Conservation (phyloP, 2,888 invertebrate species). For the Charanyca ferruginea region DNA sequence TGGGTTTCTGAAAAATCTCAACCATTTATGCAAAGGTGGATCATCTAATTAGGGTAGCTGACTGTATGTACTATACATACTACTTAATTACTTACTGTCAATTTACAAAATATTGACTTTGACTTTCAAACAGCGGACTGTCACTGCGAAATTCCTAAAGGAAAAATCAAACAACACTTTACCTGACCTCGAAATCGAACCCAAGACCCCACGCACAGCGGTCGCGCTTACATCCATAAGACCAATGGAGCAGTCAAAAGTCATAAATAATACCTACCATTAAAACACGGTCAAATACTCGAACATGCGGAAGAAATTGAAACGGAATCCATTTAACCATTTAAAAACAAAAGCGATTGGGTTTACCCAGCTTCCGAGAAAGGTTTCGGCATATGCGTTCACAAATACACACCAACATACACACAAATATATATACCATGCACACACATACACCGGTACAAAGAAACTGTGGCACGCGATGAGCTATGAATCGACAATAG, state of each 20-base stretch:
- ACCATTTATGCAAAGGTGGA: too few species aligned
- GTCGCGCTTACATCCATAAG: not conserved
- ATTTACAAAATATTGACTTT: too few species aligned
- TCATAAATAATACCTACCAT: not conserved
- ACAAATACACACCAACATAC: slow-evolving; percentile 6
- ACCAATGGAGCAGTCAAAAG: not conserved
- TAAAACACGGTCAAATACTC: not conserved
- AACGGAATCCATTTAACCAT: not conserved
- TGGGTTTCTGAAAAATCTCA: too few species aligned
- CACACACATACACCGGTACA: slow-evolving; percentile 25
- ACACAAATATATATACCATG: slow-evolving; percentile 1
- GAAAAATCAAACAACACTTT: too few species aligned
- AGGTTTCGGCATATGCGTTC: slow-evolving; percentile 42
- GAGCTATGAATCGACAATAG: slow-evolving; percentile 56
- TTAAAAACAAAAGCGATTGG: slow-evolving; percentile 44
- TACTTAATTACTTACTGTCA: too few species aligned
- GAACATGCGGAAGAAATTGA: slow-evolving; percentile 20
- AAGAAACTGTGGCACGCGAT: slow-evolving; percentile 48
- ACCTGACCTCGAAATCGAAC: not conserved
- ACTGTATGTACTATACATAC: too few species aligned
- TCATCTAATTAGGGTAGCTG: too few species aligned
- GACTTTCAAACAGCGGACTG: too few species aligned
- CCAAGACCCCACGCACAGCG: not conserved
- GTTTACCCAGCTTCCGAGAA: slow-evolving; percentile 59
- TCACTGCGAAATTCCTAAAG: too few species aligned